phyloP scores from a whole-genome alignment of 2,113 vertebrate species.

The Odobenus rosmarus region DNA sequence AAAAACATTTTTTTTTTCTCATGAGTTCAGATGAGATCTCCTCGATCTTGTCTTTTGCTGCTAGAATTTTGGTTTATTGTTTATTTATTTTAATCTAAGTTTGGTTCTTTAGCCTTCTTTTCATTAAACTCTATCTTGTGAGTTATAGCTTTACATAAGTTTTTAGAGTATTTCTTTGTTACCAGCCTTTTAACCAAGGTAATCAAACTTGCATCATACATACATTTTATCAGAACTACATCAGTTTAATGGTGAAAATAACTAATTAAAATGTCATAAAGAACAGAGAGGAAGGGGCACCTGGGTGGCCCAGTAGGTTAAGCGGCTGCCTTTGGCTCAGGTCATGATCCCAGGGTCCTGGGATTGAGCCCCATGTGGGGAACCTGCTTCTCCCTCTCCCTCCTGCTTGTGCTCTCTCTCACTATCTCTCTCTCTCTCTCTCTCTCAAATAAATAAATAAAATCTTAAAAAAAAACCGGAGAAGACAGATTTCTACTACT shows the following conservation, averaged over 20 bases:
- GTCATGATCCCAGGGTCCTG: too few relatives aligned
- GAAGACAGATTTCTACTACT: background rate
- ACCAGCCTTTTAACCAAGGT: background rate
- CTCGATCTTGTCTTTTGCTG: background rate
- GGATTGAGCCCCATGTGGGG: too few relatives aligned
- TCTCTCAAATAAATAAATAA: too few relatives aligned
- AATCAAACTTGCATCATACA: background rate
- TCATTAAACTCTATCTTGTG: background rate
- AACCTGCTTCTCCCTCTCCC: too few relatives aligned
- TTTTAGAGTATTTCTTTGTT: background rate
- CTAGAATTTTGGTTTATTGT: background rate
- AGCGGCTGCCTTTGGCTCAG: too few relatives aligned
- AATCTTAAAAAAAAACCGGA: background rate
- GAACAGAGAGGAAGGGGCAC: background rate
- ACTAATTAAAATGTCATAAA: background rate
- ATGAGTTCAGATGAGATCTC: background rate
- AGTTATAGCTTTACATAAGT: background rate
- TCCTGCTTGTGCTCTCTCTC: too few relatives aligned
- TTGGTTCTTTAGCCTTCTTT: background rate
- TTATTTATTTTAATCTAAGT: background rate
- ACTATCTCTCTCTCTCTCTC: too few relatives aligned
- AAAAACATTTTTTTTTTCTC: background rate
- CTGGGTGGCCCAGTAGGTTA: too few relatives aligned
- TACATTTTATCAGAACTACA: background rate
- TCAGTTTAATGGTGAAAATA: background rate